Percentiles rank a stretch among this genome's conserved stretches.
These are phyloP conservation scores for Isurus oxyrinchus DNA, from an alignment of 2,113 vertebrate genomes.

Conservation along the genomic window DNA sequence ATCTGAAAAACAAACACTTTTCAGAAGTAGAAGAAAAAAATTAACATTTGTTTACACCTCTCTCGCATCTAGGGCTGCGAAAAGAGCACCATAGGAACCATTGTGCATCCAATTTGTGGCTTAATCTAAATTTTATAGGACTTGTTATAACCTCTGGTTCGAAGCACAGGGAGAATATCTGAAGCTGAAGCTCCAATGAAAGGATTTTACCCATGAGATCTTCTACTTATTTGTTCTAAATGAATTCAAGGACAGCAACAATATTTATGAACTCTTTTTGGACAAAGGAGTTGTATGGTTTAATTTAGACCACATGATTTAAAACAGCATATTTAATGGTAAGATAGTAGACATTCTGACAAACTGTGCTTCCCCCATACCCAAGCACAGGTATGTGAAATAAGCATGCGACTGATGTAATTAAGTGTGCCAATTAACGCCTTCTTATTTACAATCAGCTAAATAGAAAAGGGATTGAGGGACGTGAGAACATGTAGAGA, in stretches of 20 bases:
- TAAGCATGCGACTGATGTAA: not conserved
- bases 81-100: not conserved
- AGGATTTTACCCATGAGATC: not conserved
- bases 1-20: conserved; percentile 57
- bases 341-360: not conserved
- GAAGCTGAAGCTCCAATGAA: not conserved
- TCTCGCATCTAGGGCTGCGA: not conserved
- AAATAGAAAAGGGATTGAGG: not conserved
- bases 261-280: not conserved
- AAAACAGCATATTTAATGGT: not conserved
- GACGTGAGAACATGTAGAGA: not conserved
- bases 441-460: not conserved
- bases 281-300: not conserved
- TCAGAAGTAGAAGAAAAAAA: not conserved
- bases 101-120: not conserved
- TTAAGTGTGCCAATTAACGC: not conserved
- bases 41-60: not conserved
- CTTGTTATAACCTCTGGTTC: not conserved
- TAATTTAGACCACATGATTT: not conserved
- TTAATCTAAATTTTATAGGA: not conserved
- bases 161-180: not conserved
- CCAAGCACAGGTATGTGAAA: not conserved
- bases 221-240: not conserved
- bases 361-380: not conserved
- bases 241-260: not conserved